A percentile compares a stretch with the other conserved stretches of the same genome.
These are phyloP conservation scores for Chrysina gloriosa DNA, from an alignment of 2,888 invertebrate species.

Conservation along the genomic window DNA sequence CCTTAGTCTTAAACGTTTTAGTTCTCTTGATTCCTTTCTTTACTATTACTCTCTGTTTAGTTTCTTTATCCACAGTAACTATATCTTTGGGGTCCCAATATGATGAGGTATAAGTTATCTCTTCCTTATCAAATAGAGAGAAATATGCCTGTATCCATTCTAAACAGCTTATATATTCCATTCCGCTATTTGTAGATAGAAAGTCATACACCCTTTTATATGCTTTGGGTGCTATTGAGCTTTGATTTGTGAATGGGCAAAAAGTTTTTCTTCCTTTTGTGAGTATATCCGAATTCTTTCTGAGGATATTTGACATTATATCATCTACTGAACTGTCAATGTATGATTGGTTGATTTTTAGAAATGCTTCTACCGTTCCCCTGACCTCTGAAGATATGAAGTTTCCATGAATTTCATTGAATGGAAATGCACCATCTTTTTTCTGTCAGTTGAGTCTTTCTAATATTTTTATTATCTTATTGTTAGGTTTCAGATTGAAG, in stretches of 20 bases:
- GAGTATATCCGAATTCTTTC: conserved; percentile 46
- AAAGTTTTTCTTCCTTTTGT: conserved; percentile 51
- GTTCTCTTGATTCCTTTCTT: no score
- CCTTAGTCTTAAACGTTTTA: background rate
- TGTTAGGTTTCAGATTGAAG: no score
- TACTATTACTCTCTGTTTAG: background rate
- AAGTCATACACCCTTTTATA: conserved; percentile 49
- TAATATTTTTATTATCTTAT: no score
- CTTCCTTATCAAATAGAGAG: conserved; percentile 2
- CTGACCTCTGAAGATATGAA: conserved; percentile 46
- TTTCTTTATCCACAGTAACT: background rate
- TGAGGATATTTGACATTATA: conserved; percentile 37
- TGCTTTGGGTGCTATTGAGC: conserved; percentile 47
- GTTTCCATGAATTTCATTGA: conserved; percentile 49
- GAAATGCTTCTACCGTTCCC: conserved; percentile 45
- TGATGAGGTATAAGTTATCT: background rate
- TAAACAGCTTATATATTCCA: conserved; percentile 9
- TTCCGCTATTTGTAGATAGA: conserved; percentile 37
- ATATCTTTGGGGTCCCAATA: background rate
- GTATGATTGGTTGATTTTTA: conserved; percentile 32
- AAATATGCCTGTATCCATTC: conserved; percentile 37
- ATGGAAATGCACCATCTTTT: conserved; percentile 46
- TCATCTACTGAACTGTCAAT: conserved; percentile 22
- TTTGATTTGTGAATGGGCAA: conserved; percentile 45
- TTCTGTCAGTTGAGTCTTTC: conserved; percentile 48